Percentiles rank a stretch among this genome's conserved stretches.
Evolutionary conservation across 2,888 invertebrate species (phyloP).

Genomic region (Mantis religiosa): DNA sequence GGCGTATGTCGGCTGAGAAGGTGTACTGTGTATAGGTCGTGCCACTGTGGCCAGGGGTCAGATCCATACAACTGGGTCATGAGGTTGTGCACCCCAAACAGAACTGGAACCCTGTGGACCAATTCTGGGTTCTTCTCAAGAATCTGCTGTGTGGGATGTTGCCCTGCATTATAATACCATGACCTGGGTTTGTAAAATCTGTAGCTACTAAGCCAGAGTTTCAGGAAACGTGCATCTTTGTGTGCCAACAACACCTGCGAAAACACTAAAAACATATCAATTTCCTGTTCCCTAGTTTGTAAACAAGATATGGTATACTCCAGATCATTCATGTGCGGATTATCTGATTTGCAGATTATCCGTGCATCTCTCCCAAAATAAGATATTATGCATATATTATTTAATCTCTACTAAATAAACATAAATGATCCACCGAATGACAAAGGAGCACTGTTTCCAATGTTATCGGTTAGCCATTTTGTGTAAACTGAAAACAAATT

Average conservation of each 20-base stretch:
- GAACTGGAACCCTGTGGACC: conserved; percentile 39
- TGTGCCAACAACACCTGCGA: conserved; percentile 40
- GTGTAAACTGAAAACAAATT: too few relatives aligned
- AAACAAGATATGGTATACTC: too few relatives aligned
- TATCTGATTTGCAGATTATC: too few relatives aligned
- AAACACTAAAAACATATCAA: background rate
- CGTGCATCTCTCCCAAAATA: too few relatives aligned
- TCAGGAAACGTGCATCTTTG: conserved; percentile 41
- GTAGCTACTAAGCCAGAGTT: conserved; percentile 41
- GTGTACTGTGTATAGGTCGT: conserved; percentile 39
- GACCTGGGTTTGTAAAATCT: conserved; percentile 38
- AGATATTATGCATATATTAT: too few relatives aligned
- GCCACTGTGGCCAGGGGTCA: conserved; percentile 38
- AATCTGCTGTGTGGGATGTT: conserved; percentile 41
- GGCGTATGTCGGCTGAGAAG: conserved; percentile 41
- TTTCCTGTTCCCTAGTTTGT: too few relatives aligned
- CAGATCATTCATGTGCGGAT: too few relatives aligned
- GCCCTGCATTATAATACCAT: conserved; percentile 46
- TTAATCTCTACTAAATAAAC: too few relatives aligned
- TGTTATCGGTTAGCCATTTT: too few relatives aligned
- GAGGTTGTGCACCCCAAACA: conserved; percentile 42
- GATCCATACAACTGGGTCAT: conserved; percentile 37
- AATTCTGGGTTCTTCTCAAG: conserved; percentile 39
- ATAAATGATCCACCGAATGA: too few relatives aligned
- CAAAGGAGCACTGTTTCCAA: too few relatives aligned